Conservation (phyloP, 2,113 vertebrate species). For the Eulemur macaco region DNA sequence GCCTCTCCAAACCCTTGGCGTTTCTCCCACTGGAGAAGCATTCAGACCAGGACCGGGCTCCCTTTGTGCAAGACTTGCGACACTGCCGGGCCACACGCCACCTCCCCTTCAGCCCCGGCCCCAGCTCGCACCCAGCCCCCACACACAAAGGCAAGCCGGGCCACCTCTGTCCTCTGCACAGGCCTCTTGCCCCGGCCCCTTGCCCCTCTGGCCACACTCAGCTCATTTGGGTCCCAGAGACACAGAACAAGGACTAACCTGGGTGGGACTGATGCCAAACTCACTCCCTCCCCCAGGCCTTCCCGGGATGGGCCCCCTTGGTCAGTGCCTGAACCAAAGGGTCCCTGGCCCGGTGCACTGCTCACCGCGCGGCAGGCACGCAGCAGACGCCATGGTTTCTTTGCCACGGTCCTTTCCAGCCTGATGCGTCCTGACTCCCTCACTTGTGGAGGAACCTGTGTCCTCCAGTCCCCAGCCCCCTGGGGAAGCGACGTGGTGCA, state of each 20-base stretch:
- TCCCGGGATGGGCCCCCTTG: neutral
- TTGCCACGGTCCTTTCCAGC: neutral
- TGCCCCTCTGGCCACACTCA: neutral
- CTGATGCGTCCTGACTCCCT: neutral
- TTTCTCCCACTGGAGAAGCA: neutral
- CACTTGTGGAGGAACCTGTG: neutral
- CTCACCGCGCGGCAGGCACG: rapidly evolving
- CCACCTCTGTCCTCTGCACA: neutral
- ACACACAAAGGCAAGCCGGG: neutral
- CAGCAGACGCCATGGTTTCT: neutral
- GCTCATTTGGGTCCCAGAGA: neutral
- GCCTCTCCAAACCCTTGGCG: neutral
- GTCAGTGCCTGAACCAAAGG: neutral
- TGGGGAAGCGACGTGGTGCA: rapidly evolving
- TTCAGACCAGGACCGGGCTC: neutral
- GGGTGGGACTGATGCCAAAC: neutral
- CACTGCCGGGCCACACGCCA: rapidly evolving
- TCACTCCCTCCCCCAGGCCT: neutral
- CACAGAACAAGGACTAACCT: neutral
- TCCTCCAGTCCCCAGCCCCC: neutral
- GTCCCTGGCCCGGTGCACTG: neutral
- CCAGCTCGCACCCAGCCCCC: rapidly evolving
- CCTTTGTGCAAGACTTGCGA: rapidly evolving
- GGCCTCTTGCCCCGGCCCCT: neutral
- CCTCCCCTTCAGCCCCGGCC: no score